Evolutionary conservation across 2,113 vertebrate species (phyloP).

Genomic region (Myiagra hebetior): DNA sequence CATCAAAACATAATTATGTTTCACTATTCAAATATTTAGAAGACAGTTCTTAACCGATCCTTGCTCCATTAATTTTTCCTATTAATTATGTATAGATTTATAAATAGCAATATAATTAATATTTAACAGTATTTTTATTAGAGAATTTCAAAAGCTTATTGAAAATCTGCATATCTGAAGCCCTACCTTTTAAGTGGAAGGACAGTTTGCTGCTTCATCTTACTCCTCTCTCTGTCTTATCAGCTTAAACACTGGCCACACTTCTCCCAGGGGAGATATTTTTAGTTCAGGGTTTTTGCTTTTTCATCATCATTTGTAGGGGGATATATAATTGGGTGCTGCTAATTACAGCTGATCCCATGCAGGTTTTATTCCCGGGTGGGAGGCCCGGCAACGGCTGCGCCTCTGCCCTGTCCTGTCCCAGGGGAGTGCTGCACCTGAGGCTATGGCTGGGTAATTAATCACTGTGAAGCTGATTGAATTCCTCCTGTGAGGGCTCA

Average conservation of each 20-base stretch:
- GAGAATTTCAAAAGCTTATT: slow-evolving; percentile 28
- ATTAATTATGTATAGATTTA: slow-evolving; percentile 68
- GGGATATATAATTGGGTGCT: neutral
- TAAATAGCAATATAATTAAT: slow-evolving; percentile 67
- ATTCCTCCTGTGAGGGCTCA: neutral
- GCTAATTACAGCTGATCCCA: neutral
- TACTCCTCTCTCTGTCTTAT: neutral
- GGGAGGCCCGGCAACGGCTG: neutral
- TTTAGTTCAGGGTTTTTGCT: neutral
- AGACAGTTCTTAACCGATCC: slow-evolving; percentile 26
- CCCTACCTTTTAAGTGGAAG: slow-evolving; percentile 26
- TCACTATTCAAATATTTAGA: slow-evolving; percentile 64
- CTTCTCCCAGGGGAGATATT: neutral
- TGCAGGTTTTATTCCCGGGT: accelerated
- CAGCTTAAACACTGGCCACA: neutral
- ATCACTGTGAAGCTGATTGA: neutral
- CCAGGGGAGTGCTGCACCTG: accelerated
- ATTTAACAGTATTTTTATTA: slow-evolving; percentile 64
- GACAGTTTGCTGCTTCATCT: neutral
- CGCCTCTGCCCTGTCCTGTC: neutral
- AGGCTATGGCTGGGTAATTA: neutral
- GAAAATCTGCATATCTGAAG: slow-evolving; percentile 47
- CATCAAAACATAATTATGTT: slow-evolving; percentile 56
- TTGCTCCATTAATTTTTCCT: slow-evolving; percentile 58
- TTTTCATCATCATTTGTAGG: neutral